Conservation (phyloP, 2,888 invertebrate genomes). For the Nomada fabriciana region DNA sequence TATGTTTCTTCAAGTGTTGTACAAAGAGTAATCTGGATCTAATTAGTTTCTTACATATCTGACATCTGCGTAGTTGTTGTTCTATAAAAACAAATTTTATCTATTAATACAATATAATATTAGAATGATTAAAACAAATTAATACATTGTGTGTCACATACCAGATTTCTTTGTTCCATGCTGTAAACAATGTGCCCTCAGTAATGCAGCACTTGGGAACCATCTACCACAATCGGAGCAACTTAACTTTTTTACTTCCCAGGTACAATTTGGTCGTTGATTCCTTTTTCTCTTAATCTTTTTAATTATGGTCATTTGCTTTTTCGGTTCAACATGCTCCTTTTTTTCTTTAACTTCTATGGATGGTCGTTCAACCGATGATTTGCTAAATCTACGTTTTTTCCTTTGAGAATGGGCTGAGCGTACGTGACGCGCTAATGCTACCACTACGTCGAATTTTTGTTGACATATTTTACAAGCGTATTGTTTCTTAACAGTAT, state of each 20-base stretch:
- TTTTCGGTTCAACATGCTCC: constrained; percentile 31
- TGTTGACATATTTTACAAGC: constrained; percentile 80
- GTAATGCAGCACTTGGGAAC: constrained; percentile 77
- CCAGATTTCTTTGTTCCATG: constrained; percentile 81
- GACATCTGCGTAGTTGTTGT: constrained; percentile 75
- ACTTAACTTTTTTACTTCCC: constrained; percentile 76
- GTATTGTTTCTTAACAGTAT: constrained; percentile 72
- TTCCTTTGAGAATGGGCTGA: constrained; percentile 76
- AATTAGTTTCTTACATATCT: constrained; percentile 76
- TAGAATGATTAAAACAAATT: background rate
- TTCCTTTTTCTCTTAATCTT: constrained; percentile 59
- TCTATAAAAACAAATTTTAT: constrained; percentile 65
- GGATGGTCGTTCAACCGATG: constrained; percentile 43
- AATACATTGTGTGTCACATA: constrained; percentile 50
- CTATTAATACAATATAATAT: background rate
- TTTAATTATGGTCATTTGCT: constrained; percentile 49
- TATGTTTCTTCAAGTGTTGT: constrained; percentile 77
- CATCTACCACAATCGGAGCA: constrained; percentile 79
- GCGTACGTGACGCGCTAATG: constrained; percentile 80
- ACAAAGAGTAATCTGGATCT: constrained; percentile 73
- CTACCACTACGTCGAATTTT: constrained; percentile 80
- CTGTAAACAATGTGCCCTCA: constrained; percentile 77
- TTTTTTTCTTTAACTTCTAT: constrained; percentile 44
- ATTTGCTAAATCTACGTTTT: constrained; percentile 68
- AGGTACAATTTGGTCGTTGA: constrained; percentile 58